Percentiles rank a stretch among this genome's conserved stretches.
phyloP scores from a whole-genome alignment of 2,113 vertebrate species.

The Serinus canaria region DNA sequence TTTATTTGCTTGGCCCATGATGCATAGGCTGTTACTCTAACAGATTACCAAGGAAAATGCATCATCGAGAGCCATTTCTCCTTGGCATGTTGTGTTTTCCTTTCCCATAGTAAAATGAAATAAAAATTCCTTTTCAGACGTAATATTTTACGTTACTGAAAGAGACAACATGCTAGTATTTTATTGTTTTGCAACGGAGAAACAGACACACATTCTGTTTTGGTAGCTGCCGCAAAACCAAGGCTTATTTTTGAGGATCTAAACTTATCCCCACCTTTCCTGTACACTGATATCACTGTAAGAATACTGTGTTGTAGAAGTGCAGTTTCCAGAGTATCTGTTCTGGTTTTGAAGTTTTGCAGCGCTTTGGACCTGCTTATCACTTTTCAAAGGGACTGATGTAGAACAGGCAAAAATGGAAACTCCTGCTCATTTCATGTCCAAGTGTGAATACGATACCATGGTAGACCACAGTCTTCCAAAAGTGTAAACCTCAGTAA shows the following conservation, averaged over 20 bases:
- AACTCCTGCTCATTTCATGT: background rate
- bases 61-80: accelerated
- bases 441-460: background rate
- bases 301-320: background rate
- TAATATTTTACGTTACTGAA: background rate
- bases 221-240: background rate
- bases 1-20: background rate
- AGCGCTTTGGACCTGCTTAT: background rate
- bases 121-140: background rate
- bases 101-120: background rate
- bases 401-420: background rate
- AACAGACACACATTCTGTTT: background rate
- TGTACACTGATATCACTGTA: background rate
- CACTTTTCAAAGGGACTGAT: background rate
- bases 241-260: background rate
- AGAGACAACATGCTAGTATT: background rate
- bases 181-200: background rate
- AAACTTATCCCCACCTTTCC: background rate
- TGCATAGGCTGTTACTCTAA: background rate
- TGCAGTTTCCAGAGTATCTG: background rate
- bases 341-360: background rate
- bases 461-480: background rate
- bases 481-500: background rate
- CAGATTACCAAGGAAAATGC: background rate
- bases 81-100: background rate